phyloP scores from a whole-genome alignment of 2,797 vertebrate genomes.

The Epinephelus malabaricus region DNA sequence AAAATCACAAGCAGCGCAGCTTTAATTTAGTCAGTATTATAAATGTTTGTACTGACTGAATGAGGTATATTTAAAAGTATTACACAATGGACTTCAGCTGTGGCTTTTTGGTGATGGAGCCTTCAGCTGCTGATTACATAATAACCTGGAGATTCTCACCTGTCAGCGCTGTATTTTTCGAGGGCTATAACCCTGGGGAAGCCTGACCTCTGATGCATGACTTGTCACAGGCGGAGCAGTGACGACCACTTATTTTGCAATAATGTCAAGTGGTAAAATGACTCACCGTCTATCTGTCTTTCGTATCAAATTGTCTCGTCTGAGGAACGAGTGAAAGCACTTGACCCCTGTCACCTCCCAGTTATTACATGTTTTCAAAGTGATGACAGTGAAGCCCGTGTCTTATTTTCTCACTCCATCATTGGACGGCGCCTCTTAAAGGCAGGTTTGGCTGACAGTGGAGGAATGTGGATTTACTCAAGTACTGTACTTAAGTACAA shows the following conservation, averaged over 20 bases:
- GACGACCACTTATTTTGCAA: slow-evolving; percentile 68
- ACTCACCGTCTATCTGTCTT: slow-evolving; percentile 55
- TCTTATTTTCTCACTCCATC: slow-evolving; percentile 51
- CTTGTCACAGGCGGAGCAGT: slow-evolving; percentile 40
- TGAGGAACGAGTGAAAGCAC: slow-evolving; percentile 63
- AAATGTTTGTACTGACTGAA: background rate
- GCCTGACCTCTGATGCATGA: slow-evolving; percentile 52
- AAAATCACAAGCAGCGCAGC: background rate
- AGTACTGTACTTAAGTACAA: background rate
- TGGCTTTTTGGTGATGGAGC: background rate
- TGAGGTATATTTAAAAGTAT: background rate
- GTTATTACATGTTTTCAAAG: slow-evolving; percentile 76
- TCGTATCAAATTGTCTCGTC: slow-evolving; percentile 70
- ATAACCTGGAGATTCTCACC: slow-evolving; percentile 5
- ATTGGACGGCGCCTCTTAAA: slow-evolving; percentile 32
- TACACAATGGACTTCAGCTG: background rate
- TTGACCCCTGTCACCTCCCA: slow-evolving; percentile 75
- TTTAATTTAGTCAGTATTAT: background rate
- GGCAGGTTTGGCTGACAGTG: background rate
- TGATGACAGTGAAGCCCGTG: slow-evolving; percentile 38
- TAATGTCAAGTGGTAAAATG: slow-evolving; percentile 70
- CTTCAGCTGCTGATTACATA: slow-evolving; percentile 4
- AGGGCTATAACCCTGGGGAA: slow-evolving; percentile 30
- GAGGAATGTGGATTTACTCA: background rate
- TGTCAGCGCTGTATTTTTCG: slow-evolving; percentile 31